A percentile compares a stretch with the other conserved stretches of the same genome.
These are phyloP conservation scores for Aphaenogaster ashmeadi DNA, from an alignment of 1,140 invertebrate species.

Conservation along the genomic window DNA sequence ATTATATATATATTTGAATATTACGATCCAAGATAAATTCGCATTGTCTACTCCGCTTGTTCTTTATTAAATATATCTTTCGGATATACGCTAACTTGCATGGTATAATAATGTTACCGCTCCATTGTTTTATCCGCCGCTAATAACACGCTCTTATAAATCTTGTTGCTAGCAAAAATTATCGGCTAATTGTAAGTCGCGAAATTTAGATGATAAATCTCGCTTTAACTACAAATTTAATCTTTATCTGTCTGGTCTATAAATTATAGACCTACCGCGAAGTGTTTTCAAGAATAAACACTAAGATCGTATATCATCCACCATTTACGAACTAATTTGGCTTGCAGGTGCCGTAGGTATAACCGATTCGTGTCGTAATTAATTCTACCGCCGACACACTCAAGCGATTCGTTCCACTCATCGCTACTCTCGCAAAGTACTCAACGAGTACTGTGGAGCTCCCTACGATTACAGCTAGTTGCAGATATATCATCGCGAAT, in stretches of 20 bases:
- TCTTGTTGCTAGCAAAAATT: not conserved
- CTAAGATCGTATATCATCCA: constrained; percentile 8
- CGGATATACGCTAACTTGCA: not conserved
- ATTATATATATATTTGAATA: not conserved
- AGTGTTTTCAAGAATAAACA: constrained; percentile 22
- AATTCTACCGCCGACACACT: constrained; percentile 16
- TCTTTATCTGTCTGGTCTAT: constrained; percentile 6
- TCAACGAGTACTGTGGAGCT: not conserved
- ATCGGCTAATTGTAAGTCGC: too few relatives aligned
- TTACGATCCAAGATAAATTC: constrained; percentile 4
- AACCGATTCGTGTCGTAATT: constrained; percentile 47
- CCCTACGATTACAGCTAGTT: not conserved
- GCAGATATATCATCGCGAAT: constrained; percentile 29
- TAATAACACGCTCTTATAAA: not conserved
- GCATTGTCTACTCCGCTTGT: not conserved
- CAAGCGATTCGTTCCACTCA: constrained; percentile 30
- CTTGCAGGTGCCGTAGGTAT: constrained; percentile 39
- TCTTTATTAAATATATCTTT: not conserved
- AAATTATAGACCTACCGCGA: constrained; percentile 21
- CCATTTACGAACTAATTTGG: constrained; percentile 37
- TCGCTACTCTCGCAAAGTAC: constrained; percentile 26
- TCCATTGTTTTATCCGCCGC: not conserved
- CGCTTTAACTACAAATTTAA: constrained; percentile 26
- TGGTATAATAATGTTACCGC: not conserved
- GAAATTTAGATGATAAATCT: constrained; percentile 24